phyloP scores from a whole-genome alignment of 2,888 invertebrate species.

The Chironomus tentans region DNA sequence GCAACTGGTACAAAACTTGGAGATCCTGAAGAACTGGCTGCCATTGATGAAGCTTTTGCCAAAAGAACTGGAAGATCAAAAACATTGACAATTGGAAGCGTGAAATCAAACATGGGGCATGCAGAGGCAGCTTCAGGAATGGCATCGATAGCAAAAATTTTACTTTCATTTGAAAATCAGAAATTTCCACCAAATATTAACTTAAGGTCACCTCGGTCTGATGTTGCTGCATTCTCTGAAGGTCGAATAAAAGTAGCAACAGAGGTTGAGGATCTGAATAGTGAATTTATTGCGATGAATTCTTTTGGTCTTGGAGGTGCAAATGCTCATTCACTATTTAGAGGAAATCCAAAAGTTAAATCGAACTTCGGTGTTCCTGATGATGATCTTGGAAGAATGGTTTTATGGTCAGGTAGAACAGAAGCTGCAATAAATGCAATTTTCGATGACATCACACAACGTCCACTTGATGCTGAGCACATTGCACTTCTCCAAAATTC shows the following conservation, averaged over 20 bases:
- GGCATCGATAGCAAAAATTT: conserved; percentile 63
- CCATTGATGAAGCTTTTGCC: conserved; percentile 72
- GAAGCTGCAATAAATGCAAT: conserved; percentile 56
- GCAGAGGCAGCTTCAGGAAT: conserved; percentile 73
- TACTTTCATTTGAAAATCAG: conserved; percentile 66
- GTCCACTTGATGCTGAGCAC: conserved; percentile 48
- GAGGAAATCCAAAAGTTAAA: conserved; percentile 52
- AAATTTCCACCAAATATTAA: conserved; percentile 72
- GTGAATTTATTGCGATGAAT: conserved; percentile 62
- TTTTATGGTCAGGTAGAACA: conserved; percentile 65
- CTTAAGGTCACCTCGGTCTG: conserved; percentile 51
- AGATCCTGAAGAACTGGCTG: conserved; percentile 84
- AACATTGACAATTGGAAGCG: conserved; percentile 68
- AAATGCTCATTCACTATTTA: conserved; percentile 61
- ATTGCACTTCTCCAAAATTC: conserved; percentile 47
- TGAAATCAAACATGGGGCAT: conserved; percentile 84
- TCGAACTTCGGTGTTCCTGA: conserved; percentile 48
- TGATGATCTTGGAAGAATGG: conserved; percentile 57
- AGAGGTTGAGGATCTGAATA: conserved; percentile 54
- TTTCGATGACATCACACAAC: conserved; percentile 49
- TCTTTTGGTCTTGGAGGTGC: conserved; percentile 84
- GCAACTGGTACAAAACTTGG: conserved; percentile 62
- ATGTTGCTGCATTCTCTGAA: conserved; percentile 47
- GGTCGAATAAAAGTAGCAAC: conserved; percentile 57
- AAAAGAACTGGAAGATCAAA: conserved; percentile 49